phyloP scores from a whole-genome alignment of 2,888 invertebrate species.

The Parapristionchus giblindavisi region DNA sequence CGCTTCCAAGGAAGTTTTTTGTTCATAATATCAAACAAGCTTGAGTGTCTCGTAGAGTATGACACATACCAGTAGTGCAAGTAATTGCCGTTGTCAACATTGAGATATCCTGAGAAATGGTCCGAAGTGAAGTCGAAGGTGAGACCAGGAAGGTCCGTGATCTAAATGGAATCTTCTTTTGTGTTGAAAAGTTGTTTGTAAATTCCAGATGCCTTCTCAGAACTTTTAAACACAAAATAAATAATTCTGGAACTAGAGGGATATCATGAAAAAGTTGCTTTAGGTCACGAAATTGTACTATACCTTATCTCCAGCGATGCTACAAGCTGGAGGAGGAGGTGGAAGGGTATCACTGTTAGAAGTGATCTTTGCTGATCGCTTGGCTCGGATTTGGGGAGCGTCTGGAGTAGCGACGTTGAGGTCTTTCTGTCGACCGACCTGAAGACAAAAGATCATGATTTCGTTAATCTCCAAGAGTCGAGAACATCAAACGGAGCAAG shows the following conservation, averaged over 20 bases:
- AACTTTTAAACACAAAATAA: too few species aligned
- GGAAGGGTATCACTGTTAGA: slow-evolving; percentile 28
- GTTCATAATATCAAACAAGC: too few species aligned
- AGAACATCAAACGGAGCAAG: too few species aligned
- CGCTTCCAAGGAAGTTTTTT: too few species aligned
- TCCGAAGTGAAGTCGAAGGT: slow-evolving; percentile 68
- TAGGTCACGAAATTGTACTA: too few species aligned
- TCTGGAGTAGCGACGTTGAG: slow-evolving; percentile 9
- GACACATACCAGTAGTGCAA: slow-evolving; percentile 70
- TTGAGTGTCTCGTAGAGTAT: too few species aligned
- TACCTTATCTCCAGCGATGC: slow-evolving; percentile 44
- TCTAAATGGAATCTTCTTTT: slow-evolving; percentile 38
- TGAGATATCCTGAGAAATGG: slow-evolving; percentile 72
- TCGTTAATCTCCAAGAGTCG: too few species aligned
- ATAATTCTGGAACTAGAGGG: too few species aligned
- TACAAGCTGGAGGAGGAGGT: slow-evolving; percentile 46
- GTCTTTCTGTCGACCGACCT: too few species aligned
- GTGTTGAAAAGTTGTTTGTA: neutral
- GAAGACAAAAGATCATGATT: too few species aligned
- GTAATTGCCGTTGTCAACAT: slow-evolving; percentile 61
- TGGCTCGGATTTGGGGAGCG: neutral
- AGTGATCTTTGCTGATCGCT: slow-evolving; percentile 4
- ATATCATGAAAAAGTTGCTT: too few species aligned
- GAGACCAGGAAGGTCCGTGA: slow-evolving; percentile 63
- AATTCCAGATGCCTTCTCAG: neutral